Percentiles rank a stretch among this genome's conserved stretches.
Conservation (phyloP, 2,797 vertebrate species). For the Fringilla coelebs region DNA sequence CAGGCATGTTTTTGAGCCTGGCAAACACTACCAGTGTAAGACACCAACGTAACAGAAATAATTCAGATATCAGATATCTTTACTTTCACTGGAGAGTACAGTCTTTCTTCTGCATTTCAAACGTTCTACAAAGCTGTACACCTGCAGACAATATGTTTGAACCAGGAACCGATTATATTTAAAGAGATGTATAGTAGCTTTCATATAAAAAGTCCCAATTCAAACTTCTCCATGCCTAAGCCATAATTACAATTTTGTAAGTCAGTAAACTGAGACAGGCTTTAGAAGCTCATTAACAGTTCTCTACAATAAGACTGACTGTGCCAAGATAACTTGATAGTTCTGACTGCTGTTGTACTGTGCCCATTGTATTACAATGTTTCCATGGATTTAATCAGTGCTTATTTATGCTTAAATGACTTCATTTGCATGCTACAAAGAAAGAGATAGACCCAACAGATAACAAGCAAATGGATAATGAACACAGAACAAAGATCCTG, state of each 20-base stretch:
- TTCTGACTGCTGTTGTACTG: not conserved
- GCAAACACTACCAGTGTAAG: not conserved
- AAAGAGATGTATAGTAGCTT: not conserved
- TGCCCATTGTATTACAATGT: not conserved
- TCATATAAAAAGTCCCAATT: not conserved
- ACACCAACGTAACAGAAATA: not conserved
- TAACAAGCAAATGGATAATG: not conserved
- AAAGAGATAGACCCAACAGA: not conserved
- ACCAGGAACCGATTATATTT: not conserved
- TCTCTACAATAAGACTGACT: not conserved
- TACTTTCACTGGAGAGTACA: not conserved
- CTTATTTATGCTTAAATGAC: not conserved
- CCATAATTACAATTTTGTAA: not conserved
- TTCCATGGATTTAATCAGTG: not conserved
- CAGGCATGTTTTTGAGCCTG: not conserved
- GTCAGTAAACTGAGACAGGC: not conserved
- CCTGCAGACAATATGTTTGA: not conserved
- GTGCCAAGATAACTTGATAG: not conserved
- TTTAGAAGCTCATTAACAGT: not conserved
- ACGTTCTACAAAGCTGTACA: not conserved
- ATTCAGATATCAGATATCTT: not conserved
- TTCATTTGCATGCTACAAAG: not conserved
- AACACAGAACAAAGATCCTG: not conserved
- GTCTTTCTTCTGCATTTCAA: not conserved
- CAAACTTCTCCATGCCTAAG: not conserved